Conservation (phyloP, 2,113 vertebrate genomes). For the Ceyx melanurus region DNA sequence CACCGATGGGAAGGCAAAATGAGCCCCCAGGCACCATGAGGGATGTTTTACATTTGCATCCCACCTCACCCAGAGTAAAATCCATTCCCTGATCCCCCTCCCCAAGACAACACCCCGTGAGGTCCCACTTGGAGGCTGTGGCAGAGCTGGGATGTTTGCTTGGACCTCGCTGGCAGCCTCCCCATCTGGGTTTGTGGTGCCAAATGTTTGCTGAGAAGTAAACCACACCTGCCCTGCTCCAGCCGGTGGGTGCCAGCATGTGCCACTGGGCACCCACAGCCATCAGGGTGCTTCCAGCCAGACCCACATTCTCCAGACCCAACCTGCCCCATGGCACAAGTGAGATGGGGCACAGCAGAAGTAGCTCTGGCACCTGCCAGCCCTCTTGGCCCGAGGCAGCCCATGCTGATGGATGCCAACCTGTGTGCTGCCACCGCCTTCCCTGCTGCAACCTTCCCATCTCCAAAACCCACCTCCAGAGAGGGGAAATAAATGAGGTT, state of each 20-base stretch:
- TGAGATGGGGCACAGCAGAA: rapidly evolving
- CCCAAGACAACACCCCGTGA: not conserved
- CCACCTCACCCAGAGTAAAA: not conserved
- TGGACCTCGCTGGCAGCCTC: not conserved
- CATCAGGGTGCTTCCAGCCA: not conserved
- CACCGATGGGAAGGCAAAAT: rapidly evolving
- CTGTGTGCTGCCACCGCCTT: too few relatives aligned
- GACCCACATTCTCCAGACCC: not conserved
- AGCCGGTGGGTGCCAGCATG: not conserved
- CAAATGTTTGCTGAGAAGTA: not conserved
- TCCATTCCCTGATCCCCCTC: not conserved
- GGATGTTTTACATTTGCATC: not conserved
- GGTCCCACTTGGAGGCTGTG: rapidly evolving
- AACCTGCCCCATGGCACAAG: not conserved
- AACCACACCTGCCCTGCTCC: not conserved
- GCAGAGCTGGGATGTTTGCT: not conserved
- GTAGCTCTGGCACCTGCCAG: not conserved
- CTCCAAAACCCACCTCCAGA: not conserved
- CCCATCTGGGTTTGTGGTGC: not conserved
- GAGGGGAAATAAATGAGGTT: not conserved
- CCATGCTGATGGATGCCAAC: not conserved
- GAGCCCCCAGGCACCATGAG: not conserved
- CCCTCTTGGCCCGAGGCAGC: not conserved
- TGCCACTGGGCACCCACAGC: not conserved
- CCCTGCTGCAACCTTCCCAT: not conserved